A percentile compares a stretch with the other conserved stretches of the same genome.
Conservation (phyloP, 2,888 invertebrate species). For the Limenitis camilla region DNA sequence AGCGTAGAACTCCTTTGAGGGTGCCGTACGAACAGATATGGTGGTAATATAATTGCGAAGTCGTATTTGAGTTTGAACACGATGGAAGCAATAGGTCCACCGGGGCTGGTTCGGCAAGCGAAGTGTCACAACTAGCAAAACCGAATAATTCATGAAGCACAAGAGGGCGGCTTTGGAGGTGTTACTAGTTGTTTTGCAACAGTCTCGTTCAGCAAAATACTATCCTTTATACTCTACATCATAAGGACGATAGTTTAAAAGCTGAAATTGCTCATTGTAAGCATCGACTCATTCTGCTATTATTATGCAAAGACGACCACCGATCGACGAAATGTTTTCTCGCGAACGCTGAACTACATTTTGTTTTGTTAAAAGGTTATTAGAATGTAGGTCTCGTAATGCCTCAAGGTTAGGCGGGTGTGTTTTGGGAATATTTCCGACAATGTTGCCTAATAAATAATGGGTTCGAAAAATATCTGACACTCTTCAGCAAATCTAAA, state of each 20-base stretch:
- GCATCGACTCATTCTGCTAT: slow-evolving; percentile 56
- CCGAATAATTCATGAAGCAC: slow-evolving; percentile 62
- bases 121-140: slow-evolving; percentile 46
- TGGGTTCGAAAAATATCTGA: not conserved
- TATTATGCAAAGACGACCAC: slow-evolving; percentile 66
- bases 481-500: too few species aligned
- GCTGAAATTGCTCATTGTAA: slow-evolving; percentile 23
- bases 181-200: slow-evolving; percentile 60
- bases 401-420: slow-evolving; percentile 46
- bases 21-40: not conserved
- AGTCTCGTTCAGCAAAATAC: slow-evolving; percentile 15
- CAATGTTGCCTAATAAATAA: not conserved
- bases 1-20: not conserved
- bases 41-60: slow-evolving; percentile 10
- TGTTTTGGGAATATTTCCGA: slow-evolving; percentile 22
- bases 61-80: slow-evolving; percentile 8
- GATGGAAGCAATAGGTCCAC: slow-evolving; percentile 26
- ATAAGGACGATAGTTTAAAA: slow-evolving; percentile 6
- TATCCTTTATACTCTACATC: slow-evolving; percentile 6
- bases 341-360: slow-evolving; percentile 48
- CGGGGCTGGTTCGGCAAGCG: slow-evolving; percentile 24
- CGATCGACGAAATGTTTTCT: slow-evolving; percentile 51
- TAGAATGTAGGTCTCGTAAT: slow-evolving; percentile 58
- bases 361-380: slow-evolving; percentile 58
- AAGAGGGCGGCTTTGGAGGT: slow-evolving; percentile 47